phyloP scores from a whole-genome alignment of 2,888 invertebrate species.

The Thecophora atra region DNA sequence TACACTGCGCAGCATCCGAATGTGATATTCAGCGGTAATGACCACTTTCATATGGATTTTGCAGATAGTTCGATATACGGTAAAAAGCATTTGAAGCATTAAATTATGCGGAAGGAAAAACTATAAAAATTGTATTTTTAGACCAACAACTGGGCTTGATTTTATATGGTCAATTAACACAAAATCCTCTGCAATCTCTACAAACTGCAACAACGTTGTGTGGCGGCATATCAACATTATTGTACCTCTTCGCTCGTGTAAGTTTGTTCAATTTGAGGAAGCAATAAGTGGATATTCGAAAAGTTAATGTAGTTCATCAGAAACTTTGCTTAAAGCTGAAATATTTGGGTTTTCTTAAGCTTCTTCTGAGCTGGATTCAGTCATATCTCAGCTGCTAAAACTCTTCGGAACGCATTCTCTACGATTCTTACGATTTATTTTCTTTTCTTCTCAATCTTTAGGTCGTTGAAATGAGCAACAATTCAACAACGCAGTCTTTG shows the following conservation, averaged over 20 bases:
- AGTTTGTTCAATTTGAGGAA: conserved; percentile 40
- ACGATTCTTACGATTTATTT: neutral
- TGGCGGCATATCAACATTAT: conserved; percentile 73
- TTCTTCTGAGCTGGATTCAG: too few relatives aligned
- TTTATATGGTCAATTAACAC: conserved; percentile 57
- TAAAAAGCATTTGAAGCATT: conserved; percentile 13
- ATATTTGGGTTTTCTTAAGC: too few relatives aligned
- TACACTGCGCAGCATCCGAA: conserved; percentile 74
- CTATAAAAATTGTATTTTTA: conserved; percentile 25
- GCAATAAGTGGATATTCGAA: too few relatives aligned
- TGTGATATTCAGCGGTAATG: conserved; percentile 64
- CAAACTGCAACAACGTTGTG: conserved; percentile 60
- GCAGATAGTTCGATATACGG: conserved; percentile 50
- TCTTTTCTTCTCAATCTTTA: conserved; percentile 51
- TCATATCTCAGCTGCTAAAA: too few relatives aligned
- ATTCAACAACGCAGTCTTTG: conserved; percentile 71
- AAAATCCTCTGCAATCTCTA: conserved; percentile 57
- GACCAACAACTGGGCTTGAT: conserved; percentile 57
- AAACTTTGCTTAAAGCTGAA: too few relatives aligned
- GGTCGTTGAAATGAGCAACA: conserved; percentile 74
- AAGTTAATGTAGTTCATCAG: too few relatives aligned
- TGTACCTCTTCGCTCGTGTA: conserved; percentile 77
- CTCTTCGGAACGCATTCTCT: too few relatives aligned
- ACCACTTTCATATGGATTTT: conserved; percentile 12
- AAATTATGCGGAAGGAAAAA: neutral